Conservation (phyloP, 2,797 vertebrate species). For the Pangasius krempfi region DNA sequence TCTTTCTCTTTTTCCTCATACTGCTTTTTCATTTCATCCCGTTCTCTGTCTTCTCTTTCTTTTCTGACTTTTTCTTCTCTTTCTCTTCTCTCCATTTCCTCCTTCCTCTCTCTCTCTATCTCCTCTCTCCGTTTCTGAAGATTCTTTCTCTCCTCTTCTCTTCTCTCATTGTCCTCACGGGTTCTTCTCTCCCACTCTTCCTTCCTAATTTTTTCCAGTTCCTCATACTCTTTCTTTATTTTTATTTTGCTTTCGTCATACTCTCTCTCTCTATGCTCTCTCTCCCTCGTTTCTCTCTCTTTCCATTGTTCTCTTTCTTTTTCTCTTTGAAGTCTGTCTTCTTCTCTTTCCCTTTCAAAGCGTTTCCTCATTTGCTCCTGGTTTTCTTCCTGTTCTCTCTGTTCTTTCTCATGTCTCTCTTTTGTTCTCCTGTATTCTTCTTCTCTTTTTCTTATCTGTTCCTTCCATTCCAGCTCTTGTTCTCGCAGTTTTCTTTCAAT, state of each 20-base stretch:
- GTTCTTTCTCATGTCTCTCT: not conserved
- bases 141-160: not conserved
- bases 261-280: not conserved
- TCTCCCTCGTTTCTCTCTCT: not conserved
- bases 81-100: not conserved
- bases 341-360: not conserved
- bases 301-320: not conserved
- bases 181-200: not conserved
- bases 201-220: not conserved
- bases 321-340: not conserved
- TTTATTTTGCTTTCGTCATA: not conserved
- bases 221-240: not conserved
- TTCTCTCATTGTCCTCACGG: not conserved
- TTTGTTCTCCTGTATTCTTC: not conserved
- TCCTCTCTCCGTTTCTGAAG: not conserved
- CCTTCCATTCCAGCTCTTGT: not conserved
- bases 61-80: not conserved
- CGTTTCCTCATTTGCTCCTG: not conserved
- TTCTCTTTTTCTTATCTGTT: not conserved
- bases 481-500: not conserved
- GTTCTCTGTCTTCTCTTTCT: not conserved
- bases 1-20: constrained; percentile 7
- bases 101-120: not conserved
- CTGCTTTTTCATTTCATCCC: not conserved
- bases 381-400: not conserved